phyloP scores from a whole-genome alignment of 2,797 vertebrate species.

The Sorex maritimensis region DNA sequence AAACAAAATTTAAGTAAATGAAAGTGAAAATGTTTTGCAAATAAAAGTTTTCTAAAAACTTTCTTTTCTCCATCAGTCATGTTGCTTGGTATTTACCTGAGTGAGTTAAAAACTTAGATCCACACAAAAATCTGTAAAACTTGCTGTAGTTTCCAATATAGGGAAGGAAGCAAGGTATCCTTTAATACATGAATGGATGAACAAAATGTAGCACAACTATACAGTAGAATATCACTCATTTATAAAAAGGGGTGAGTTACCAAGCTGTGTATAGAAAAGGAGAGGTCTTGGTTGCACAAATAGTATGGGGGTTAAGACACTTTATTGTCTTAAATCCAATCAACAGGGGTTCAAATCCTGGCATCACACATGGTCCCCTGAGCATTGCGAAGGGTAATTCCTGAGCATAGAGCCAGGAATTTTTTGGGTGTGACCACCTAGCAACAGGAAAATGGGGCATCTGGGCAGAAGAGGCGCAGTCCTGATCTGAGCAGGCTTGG shows the following conservation, averaged over 20 bases:
- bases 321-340: too few relatives aligned
- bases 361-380: too few relatives aligned
- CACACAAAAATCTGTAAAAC: not conserved
- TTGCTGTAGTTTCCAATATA: not conserved
- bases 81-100: conserved; percentile 29
- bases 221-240: not conserved
- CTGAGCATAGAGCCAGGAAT: too few relatives aligned
- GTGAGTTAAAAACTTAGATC: not conserved
- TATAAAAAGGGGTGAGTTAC: not conserved
- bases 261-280: not conserved
- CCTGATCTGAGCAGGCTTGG: too few relatives aligned
- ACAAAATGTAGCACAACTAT: not conserved
- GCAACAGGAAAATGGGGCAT: too few relatives aligned
- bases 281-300: not conserved
- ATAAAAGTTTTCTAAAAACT: conserved; percentile 9
- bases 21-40: conserved; percentile 19
- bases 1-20: not conserved
- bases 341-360: too few relatives aligned
- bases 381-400: too few relatives aligned
- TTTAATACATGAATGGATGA: not conserved
- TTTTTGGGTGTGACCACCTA: too few relatives aligned
- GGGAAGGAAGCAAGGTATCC: not conserved
- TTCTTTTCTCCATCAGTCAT: conserved; percentile 5
- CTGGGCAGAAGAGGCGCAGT: too few relatives aligned
- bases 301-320: too few relatives aligned